These are phyloP conservation scores for Spermophilus dauricus DNA, from an alignment of 2,113 vertebrate genomes.

Conservation along the genomic window DNA sequence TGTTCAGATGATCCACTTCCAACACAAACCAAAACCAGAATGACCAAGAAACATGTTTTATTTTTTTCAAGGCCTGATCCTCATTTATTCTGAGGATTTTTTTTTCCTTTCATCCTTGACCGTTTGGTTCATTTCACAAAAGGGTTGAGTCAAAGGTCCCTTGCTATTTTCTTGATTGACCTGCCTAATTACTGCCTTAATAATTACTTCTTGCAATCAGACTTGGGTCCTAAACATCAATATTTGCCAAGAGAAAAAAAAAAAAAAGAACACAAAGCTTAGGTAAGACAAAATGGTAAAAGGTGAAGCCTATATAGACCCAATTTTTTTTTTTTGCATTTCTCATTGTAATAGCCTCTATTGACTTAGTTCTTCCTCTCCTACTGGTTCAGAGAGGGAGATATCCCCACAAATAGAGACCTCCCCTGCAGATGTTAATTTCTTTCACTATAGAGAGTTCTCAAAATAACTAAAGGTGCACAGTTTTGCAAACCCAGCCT, in stretches of 20 bases:
- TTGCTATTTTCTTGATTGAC: neutral
- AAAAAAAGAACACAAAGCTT: neutral
- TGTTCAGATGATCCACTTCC: neutral
- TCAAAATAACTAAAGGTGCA: neutral
- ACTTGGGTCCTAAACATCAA: neutral
- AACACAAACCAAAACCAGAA: neutral
- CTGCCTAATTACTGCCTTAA: neutral
- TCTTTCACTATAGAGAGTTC: neutral
- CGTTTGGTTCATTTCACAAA: neutral
- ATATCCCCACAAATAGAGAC: no score
- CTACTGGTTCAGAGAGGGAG: neutral
- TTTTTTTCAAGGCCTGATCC: neutral
- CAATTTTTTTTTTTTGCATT: neutral
- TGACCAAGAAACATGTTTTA: neutral
- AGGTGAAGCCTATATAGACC: neutral
- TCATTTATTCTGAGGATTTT: neutral
- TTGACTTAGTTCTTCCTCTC: neutral
- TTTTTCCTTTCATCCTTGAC: neutral
- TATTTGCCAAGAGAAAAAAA: neutral
- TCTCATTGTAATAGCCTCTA: neutral
- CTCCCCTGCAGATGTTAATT: neutral
- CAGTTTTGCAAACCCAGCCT: neutral
- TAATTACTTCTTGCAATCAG: neutral
- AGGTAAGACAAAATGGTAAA: neutral
- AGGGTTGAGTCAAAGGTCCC: neutral